Base-by-base conservation (phyloP, 2,888 invertebrate genomes). In the Syrista parreyssii region DNA sequence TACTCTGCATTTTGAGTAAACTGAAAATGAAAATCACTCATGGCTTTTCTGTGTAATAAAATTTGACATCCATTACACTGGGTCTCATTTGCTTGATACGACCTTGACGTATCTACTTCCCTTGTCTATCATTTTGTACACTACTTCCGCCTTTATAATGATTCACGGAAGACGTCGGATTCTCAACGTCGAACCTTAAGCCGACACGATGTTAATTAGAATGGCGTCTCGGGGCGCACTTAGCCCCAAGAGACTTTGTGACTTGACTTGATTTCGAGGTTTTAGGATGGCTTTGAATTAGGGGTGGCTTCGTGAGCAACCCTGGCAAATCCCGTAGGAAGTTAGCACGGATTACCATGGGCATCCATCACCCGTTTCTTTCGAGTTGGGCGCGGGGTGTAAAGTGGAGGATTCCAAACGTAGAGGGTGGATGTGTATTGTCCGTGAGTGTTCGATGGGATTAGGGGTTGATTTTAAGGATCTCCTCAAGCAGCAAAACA, bases 141-240 rank as follows among this genome's bases (percentile, higher is more conserved):
- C 79, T 75, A 68, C 69, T 82, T 77, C 84, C 55, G 55, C 55
- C 15, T 9, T 15, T 2, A 2, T 89, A 89, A 89, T 87, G 88
- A 88, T 89, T 86, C 86, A 86, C 84, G 81, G 84, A 87, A 87
- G 85, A 87, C 85, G 79, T 77, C 80, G 77, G 23, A 74, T 9
- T 75, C 79, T 72, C 78, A 75, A 78, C 79, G 80, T 81, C 81
- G 84, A 84, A 82, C 84, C 84, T 84, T 88, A 89, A 88, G 87
- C 88, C 86, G 83, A 91, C 90, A 89, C 89, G 90, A 91, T 91
- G 91, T 91, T 91, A 91, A 91, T 91, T 91, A 91, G 91, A 88
- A 86, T 84, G 83, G 82, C 85, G 88, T 87, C 86, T 87, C 85
- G 81, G 82, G 82, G 82, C 81, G 82, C 74, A 80, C 84, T 82